Conservation (phyloP, 1,140 invertebrate genomes). For the Drosophila rufa region DNA sequence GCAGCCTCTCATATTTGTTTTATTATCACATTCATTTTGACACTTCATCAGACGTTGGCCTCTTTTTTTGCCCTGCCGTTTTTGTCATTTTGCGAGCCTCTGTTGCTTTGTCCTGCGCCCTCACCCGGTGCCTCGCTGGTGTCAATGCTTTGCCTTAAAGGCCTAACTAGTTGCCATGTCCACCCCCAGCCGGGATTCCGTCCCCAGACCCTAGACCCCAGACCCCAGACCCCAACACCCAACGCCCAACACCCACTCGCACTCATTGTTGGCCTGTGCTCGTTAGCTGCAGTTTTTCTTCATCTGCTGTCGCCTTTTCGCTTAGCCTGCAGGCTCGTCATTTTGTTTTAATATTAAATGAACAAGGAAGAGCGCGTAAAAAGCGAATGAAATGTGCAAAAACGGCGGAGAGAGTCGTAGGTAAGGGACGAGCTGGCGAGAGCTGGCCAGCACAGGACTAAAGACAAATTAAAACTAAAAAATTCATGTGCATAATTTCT, state of each 20-base stretch:
- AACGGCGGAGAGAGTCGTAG: slow-evolving; percentile 32
- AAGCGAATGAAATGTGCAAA: slow-evolving; percentile 73
- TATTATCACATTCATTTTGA: slow-evolving; percentile 83
- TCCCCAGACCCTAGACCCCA: not conserved
- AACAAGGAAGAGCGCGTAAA: slow-evolving; percentile 69
- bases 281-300: slow-evolving; percentile 70
- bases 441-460: slow-evolving; percentile 44
- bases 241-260: slow-evolving; percentile 2
- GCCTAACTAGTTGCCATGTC: slow-evolving; percentile 54
- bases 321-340: slow-evolving; percentile 69
- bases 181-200: not conserved
- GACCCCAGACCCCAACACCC: not conserved
- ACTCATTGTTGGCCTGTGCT: slow-evolving; percentile 70
- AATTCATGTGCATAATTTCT: slow-evolving; percentile 81
- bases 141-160: slow-evolving; percentile 82
- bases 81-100: slow-evolving; percentile 39
- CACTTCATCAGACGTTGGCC: slow-evolving; percentile 82
- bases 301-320: slow-evolving; percentile 34
- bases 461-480: slow-evolving; percentile 75
- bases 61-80: slow-evolving; percentile 31
- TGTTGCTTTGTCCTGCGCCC: slow-evolving; percentile 67
- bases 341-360: slow-evolving; percentile 83
- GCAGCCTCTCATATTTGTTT: slow-evolving; percentile 64
- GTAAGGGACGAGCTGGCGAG: slow-evolving; percentile 25
- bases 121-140: slow-evolving; percentile 31